Percentiles rank a stretch among this genome's conserved stretches.
These are phyloP conservation scores for Ciconia nigra DNA, from an alignment of 2,797 vertebrate species.

Conservation along the genomic window DNA sequence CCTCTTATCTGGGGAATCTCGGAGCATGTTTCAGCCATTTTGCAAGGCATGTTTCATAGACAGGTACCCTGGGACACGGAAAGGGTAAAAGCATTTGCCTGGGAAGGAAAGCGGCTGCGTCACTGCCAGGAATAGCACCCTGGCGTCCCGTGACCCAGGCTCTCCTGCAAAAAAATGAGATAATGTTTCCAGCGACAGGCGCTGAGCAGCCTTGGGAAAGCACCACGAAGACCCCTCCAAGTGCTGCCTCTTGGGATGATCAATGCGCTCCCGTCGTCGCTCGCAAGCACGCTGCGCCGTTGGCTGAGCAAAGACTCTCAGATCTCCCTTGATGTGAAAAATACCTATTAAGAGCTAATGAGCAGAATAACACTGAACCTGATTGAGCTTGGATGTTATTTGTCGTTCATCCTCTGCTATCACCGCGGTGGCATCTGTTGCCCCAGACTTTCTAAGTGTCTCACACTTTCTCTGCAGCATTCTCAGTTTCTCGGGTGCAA, in stretches of 20 bases:
- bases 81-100: background rate
- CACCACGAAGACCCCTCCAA: accelerated
- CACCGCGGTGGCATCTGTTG: background rate
- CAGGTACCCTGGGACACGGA: constrained; percentile 4
- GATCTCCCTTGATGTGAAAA: background rate
- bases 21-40: background rate
- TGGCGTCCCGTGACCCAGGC: background rate
- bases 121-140: constrained; percentile 41
- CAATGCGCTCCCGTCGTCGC: accelerated
- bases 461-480: background rate
- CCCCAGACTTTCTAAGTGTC: background rate
- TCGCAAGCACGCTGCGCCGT: accelerated
- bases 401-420: background rate
- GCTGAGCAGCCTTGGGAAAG: background rate
- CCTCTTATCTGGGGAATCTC: constrained; percentile 18
- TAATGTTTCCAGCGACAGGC: accelerated
- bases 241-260: accelerated
- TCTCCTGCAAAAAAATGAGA: background rate
- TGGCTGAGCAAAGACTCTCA: background rate
- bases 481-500: background rate
- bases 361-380: background rate
- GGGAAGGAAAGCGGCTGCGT: background rate
- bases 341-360: background rate
- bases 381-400: background rate
- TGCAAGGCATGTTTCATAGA: background rate